These are phyloP conservation scores for Pseudococcus longispinus DNA, from an alignment of 2,888 invertebrate species.

Conservation along the genomic window DNA sequence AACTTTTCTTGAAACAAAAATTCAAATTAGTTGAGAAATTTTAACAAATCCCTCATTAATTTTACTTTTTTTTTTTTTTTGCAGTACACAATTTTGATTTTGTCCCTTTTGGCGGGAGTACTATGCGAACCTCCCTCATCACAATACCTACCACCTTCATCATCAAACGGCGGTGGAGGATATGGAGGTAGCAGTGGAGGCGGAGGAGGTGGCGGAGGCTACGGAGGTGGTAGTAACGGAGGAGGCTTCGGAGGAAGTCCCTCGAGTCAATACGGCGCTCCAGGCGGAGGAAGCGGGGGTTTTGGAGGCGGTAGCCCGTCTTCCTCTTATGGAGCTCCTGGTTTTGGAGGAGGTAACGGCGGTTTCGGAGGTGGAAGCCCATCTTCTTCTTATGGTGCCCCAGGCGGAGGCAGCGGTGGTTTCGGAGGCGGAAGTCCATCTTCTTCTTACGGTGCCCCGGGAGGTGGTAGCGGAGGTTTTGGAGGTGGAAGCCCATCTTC, in stretches of 20 bases:
- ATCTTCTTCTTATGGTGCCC: constrained; percentile 47
- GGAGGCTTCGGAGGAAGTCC: constrained; percentile 37
- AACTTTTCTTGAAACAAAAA: too few species aligned
- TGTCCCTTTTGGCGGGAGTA: constrained; percentile 2
- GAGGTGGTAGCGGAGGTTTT: constrained; percentile 44
- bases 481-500: constrained; percentile 12
- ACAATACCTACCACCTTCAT: not conserved
- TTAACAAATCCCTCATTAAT: not conserved
- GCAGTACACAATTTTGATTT: constrained; percentile 13
- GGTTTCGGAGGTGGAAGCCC: not conserved
- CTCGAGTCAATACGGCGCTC: not conserved
- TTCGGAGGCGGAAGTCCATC: not conserved
- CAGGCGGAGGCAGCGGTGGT: constrained; percentile 39
- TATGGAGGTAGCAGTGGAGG: not conserved
- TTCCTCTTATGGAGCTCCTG: constrained; percentile 34
- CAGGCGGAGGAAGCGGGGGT: constrained; percentile 47
- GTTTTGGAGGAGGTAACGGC: too few species aligned
- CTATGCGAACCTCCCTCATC: not conserved
- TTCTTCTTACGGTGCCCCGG: not conserved
- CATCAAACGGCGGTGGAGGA: not conserved
- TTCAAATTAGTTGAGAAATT: too few species aligned
- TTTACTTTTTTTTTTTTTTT: constrained; percentile 13
- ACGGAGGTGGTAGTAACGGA: not conserved
- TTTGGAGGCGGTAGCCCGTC: constrained; percentile 10
- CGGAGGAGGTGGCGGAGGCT: not conserved